Base-by-base conservation (phyloP, 2,888 invertebrate species). In the Microplitis deprimator region DNA sequence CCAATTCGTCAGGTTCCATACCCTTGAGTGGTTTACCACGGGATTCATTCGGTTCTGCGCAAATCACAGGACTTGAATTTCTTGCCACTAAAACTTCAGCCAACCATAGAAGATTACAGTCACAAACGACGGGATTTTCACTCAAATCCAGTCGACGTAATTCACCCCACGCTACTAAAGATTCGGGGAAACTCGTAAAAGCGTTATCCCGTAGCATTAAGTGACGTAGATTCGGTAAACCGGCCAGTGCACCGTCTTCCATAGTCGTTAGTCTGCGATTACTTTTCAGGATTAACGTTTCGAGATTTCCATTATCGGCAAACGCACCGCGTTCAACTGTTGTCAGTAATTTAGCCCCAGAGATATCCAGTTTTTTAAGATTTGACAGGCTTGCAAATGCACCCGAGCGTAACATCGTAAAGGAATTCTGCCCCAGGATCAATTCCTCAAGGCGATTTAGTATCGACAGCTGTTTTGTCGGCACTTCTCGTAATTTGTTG, bases 361-460 rank as follows among this genome's bases (percentile, higher is more conserved):
- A 94, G 8, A 97, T 93, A 84, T 96, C 96, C 77, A 97, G 90
- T 79, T 93, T 91, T 82, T 95, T 93, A 16, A 97, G 91, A 87
- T 96, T 96, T 77, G 93, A 93, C 76, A 97, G 90, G 0, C 96
- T 96, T 82, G 93, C 93, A 88, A 97, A 96, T 0, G 96, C 94
- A 82, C 94, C 93, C 8, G 93, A 92, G 84, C 93, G 93, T 72
- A 97, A 90, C 0, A 92, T 91, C 62, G 92, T 90, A 85, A 96
- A 96, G 81, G 95, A 94, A 86, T 96, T 97, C 87, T 96, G 96
- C 0, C 97, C 97, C 77, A 96, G 92, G 50, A 93, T 93, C 69
- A 97, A 91, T 83, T 96, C 95, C 88, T 97, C 96, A 77, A 97
- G 90, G 68, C 96, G 93, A 6, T 92, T 92, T 75, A 97, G 90